These are phyloP conservation scores for Autographa gamma DNA, from an alignment of 2,888 invertebrate species.

Conservation along the genomic window DNA sequence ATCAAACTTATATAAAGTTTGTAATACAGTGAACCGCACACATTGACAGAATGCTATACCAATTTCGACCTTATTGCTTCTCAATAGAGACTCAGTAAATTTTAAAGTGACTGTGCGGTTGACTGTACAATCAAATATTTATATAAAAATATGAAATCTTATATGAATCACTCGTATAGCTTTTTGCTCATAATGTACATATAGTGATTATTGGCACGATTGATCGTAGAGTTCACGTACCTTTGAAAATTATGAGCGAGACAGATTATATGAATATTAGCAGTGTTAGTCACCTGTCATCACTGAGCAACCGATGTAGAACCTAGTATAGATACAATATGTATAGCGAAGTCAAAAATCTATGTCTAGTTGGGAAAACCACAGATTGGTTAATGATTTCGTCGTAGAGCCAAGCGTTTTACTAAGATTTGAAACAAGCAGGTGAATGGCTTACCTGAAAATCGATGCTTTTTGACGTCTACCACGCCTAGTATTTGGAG, in stretches of 20 bases:
- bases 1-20: not conserved
- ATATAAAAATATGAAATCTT: not conserved
- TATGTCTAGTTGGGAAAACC: not conserved
- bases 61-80: not conserved
- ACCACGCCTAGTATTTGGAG: too few relatives aligned
- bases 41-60: not conserved
- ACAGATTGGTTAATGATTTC: not conserved
- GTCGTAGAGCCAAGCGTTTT: not conserved
- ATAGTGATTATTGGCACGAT: not conserved
- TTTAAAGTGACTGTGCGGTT: not conserved
- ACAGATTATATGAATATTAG: not conserved
- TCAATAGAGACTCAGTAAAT: not conserved
- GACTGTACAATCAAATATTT: not conserved
- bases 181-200: not conserved
- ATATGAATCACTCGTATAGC: not conserved
- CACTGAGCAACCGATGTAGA: not conserved
- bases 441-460: not conserved
- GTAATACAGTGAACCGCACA: not conserved
- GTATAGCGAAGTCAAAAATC: not conserved
- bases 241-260: not conserved
- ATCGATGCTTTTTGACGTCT: not conserved
- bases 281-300: not conserved
- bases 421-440: not conserved
- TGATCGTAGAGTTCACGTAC: not conserved
- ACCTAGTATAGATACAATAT: not conserved